A percentile compares a stretch with the other conserved stretches of the same genome.
phyloP scores from a whole-genome alignment of 2,888 invertebrate species.

The Drosophila pegasa region DNA sequence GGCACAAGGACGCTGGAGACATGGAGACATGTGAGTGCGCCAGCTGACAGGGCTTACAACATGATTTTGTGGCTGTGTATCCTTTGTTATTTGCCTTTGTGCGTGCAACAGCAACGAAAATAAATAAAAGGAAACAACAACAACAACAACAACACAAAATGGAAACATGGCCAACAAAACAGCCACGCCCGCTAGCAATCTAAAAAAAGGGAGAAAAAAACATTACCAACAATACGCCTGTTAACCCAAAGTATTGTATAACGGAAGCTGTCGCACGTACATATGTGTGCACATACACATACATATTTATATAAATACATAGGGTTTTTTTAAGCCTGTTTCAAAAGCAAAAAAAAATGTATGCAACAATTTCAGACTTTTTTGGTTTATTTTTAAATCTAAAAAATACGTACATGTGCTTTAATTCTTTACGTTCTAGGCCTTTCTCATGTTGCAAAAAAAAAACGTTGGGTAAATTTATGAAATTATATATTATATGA shows the following conservation, averaged over 20 bases:
- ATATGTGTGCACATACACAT: slow-evolving; percentile 7
- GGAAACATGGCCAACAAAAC: slow-evolving; percentile 41
- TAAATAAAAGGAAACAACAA: slow-evolving; percentile 26
- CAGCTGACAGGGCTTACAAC: slow-evolving; percentile 73
- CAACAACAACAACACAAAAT: slow-evolving; percentile 29
- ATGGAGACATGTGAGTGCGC: slow-evolving; percentile 42
- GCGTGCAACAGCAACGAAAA: slow-evolving; percentile 33
- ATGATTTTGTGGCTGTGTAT: slow-evolving; percentile 68
- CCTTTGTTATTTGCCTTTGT: slow-evolving; percentile 57
- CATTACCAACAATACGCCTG: slow-evolving; percentile 35
- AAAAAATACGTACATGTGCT: background rate
- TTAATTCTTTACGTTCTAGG: background rate
- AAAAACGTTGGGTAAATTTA: too few relatives aligned
- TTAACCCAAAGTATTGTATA: slow-evolving; percentile 38
- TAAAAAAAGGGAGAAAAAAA: slow-evolving; percentile 20
- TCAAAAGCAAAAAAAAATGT: background rate
- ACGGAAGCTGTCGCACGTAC: slow-evolving; percentile 29
- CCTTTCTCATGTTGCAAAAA: background rate
- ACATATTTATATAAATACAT: background rate
- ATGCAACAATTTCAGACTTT: background rate
- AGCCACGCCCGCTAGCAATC: slow-evolving; percentile 43
- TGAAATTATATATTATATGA: background rate
- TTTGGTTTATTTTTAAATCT: background rate
- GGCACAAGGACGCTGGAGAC: slow-evolving; percentile 59
- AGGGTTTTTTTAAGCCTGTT: slow-evolving; percentile 4